Percentiles rank a stretch among this genome's conserved stretches.
Evolutionary conservation across 2,797 vertebrate genomes (phyloP).

Genomic region (Morelia viridis): DNA sequence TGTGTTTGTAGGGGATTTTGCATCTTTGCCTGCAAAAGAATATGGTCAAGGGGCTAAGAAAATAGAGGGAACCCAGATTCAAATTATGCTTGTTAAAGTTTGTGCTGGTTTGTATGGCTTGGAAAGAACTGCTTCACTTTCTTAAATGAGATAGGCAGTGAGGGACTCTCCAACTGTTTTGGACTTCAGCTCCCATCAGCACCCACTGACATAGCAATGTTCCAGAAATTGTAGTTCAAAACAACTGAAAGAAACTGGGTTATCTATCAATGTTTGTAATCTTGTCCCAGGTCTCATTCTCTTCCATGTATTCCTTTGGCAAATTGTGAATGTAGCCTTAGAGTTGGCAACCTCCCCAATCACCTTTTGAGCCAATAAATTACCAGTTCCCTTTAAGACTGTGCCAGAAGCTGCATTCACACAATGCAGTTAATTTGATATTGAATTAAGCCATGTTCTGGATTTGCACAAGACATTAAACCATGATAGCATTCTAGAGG

Average conservation of each 20-base stretch:
- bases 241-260: background rate
- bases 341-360: background rate
- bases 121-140: background rate
- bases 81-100: background rate
- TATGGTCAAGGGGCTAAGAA: background rate
- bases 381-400: background rate
- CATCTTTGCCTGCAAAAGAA: background rate
- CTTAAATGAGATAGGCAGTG: background rate
- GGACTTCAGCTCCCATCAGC: background rate
- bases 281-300: background rate
- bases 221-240: background rate
- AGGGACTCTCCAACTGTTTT: background rate
- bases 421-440: background rate
- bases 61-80: background rate
- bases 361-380: background rate
- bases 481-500: background rate
- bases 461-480: background rate
- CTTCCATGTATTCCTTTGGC: background rate
- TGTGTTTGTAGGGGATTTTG: background rate
- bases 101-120: background rate
- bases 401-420: background rate
- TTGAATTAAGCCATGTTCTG: background rate
- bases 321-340: background rate
- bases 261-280: background rate
- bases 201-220: background rate